Evolutionary conservation across 2,797 vertebrate genomes (phyloP).

Genomic region (Sebastes aleutianus): DNA sequence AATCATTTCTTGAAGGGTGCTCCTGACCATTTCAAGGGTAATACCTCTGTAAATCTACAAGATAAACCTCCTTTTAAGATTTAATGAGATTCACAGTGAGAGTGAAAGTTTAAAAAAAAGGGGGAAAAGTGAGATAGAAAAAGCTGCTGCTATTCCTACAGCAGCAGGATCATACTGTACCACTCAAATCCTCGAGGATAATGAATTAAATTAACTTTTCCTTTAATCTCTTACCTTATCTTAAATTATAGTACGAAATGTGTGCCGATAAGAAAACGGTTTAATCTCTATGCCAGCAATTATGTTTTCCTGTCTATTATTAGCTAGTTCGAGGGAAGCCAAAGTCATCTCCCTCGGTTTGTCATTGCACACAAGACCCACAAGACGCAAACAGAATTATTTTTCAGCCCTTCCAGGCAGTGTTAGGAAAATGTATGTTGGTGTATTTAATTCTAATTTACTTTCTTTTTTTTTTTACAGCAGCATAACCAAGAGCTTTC

Average conservation of each 20-base stretch:
- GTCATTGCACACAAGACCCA: constrained; percentile 15
- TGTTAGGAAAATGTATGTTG: not conserved
- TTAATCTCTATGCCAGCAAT: constrained; percentile 35
- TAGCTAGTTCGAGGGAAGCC: constrained; percentile 2
- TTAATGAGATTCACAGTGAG: constrained; percentile 57
- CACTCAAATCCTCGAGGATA: constrained; percentile 53
- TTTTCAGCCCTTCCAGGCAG: not conserved
- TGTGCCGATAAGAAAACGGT: constrained; percentile 38
- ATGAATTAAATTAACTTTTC: constrained; percentile 58
- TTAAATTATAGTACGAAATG: constrained; percentile 46
- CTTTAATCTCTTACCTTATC: constrained; percentile 64
- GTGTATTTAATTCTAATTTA: not conserved
- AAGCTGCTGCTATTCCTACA: constrained; percentile 16
- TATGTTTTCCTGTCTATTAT: constrained; percentile 30
- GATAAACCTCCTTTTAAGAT: constrained; percentile 54
- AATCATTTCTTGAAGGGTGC: constrained; percentile 31
- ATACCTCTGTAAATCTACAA: constrained; percentile 44
- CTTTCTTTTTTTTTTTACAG: not conserved
- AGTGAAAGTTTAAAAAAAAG: constrained; percentile 6
- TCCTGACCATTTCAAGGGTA: constrained; percentile 49
- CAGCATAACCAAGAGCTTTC: not conserved
- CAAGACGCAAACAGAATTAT: not conserved
- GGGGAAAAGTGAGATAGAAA: constrained; percentile 27
- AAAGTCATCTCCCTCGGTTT: constrained; percentile 28
- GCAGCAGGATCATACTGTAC: constrained; percentile 42